Conservation (phyloP, 30 jellyfish, hydroid and myxozoan genomes). For the Aurelia sp. region DNA sequence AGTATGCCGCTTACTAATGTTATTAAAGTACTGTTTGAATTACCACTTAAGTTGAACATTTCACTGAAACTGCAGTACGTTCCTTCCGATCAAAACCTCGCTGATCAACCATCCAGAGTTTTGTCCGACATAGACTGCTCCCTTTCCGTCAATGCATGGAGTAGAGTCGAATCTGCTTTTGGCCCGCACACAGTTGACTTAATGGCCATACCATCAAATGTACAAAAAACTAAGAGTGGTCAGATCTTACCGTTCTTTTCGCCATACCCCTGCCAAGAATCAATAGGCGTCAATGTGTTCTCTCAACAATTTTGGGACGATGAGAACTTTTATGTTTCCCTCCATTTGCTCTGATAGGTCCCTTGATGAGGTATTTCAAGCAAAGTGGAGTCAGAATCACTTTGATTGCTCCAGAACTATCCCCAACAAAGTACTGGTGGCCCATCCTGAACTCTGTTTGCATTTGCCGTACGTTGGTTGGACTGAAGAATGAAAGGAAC, state of each 20-base stretch:
- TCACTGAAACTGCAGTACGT: background rate
- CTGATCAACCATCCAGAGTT: slow-evolving; percentile 3
- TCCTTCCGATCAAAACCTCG: background rate
- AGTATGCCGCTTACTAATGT: background rate
- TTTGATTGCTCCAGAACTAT: too few species aligned
- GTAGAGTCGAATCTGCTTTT: background rate
- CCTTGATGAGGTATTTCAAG: background rate
- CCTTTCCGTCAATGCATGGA: slow-evolving; percentile 8
- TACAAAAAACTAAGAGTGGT: background rate
- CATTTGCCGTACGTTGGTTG: too few species aligned
- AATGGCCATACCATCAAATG: slow-evolving; percentile 26
- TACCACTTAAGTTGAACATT: background rate
- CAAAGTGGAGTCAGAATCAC: too few species aligned
- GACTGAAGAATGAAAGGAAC: background rate
- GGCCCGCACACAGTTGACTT: slow-evolving; percentile 12
- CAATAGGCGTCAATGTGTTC: background rate
- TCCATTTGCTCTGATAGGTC: slow-evolving; percentile 8
- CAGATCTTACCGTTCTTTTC: background rate
- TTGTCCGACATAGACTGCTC: slow-evolving; percentile 14
- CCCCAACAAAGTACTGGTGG: too few species aligned
- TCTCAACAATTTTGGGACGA: background rate
- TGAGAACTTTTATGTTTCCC: slow-evolving; percentile 12
- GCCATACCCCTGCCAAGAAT: too few species aligned
- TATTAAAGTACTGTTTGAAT: background rate
- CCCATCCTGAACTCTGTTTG: too few species aligned